Percentiles rank a stretch among this genome's conserved stretches.
These are phyloP conservation scores for Ernsta delagoae DNA, from an alignment of 2,888 invertebrate genomes.

Conservation along the genomic window DNA sequence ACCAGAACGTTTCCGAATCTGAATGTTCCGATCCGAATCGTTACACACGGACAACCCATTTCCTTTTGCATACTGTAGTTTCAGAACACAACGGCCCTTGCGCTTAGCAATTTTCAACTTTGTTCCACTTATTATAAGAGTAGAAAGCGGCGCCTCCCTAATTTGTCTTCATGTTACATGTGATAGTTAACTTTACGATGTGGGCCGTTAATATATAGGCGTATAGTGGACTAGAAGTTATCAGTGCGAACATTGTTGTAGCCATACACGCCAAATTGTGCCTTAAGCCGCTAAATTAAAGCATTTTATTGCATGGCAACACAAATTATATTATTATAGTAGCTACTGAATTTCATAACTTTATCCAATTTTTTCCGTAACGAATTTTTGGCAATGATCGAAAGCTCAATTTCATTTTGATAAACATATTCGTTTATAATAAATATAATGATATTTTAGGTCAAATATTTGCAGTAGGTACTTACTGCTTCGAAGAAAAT, in stretches of 20 bases:
- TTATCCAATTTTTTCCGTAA: not conserved
- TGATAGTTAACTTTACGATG: conserved; percentile 34
- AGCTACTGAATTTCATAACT: no score
- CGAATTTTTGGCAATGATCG: not conserved
- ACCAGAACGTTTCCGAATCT: conserved; percentile 11
- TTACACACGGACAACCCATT: conserved; percentile 24
- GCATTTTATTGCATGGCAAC: conserved; percentile 2
- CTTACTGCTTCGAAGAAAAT: not conserved
- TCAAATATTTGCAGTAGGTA: not conserved
- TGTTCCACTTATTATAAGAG: not conserved
- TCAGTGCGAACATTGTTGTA: conserved; percentile 5
- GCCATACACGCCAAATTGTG: conserved; percentile 1
- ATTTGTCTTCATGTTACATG: conserved; percentile 9
- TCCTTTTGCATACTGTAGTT: conserved; percentile 24
- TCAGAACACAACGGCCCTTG: not conserved
- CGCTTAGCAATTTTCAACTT: conserved; percentile 1
- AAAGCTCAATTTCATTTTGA: not conserved
- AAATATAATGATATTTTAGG: not conserved
- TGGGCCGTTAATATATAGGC: conserved; percentile 25
- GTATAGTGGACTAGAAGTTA: conserved; percentile 13
- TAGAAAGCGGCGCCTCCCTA: not conserved
- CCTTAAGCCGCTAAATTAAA: not conserved
- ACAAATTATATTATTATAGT: not conserved
- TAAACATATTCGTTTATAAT: not conserved
- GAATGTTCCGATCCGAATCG: conserved; percentile 24